phyloP scores from a whole-genome alignment of 2,113 vertebrate species.

The Zingel zingel region DNA sequence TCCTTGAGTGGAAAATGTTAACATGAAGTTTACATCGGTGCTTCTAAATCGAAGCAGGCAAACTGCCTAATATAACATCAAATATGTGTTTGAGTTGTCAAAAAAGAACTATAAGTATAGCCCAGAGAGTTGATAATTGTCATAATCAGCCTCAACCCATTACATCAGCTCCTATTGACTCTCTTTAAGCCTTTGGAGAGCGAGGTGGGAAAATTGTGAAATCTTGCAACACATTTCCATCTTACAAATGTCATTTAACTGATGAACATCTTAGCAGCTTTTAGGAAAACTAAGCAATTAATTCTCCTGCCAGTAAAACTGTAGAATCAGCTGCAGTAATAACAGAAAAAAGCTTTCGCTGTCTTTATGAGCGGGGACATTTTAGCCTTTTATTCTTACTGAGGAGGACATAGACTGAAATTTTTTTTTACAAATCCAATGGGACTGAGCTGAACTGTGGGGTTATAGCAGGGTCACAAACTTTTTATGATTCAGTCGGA shows the following conservation, averaged over 20 bases:
- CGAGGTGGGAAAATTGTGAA: slow-evolving; percentile 22
- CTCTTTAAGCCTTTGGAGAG: slow-evolving; percentile 29
- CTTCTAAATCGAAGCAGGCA: slow-evolving; percentile 20
- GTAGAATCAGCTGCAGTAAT: slow-evolving; percentile 31
- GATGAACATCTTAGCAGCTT: slow-evolving; percentile 14
- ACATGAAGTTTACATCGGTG: slow-evolving; percentile 1
- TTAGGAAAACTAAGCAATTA: slow-evolving; percentile 36
- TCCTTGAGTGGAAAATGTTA: slow-evolving; percentile 14
- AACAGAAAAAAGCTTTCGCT: neutral
- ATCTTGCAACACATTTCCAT: slow-evolving; percentile 34
- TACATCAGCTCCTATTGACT: slow-evolving; percentile 52
- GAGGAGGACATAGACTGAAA: neutral
- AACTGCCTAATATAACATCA: slow-evolving; percentile 49
- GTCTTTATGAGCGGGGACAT: neutral
- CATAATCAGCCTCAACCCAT: slow-evolving; percentile 47
- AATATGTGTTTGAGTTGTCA: slow-evolving; percentile 9
- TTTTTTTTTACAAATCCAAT: slow-evolving; percentile 17
- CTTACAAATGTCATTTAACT: slow-evolving; percentile 36
- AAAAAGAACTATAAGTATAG: slow-evolving; percentile 24
- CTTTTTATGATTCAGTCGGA: neutral
- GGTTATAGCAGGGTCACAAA: neutral
- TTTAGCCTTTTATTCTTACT: neutral
- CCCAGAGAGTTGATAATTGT: slow-evolving; percentile 46
- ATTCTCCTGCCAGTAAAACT: slow-evolving; percentile 23
- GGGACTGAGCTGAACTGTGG: neutral